phyloP scores from a whole-genome alignment of 2,113 vertebrate species.

The Sturnus vulgaris region DNA sequence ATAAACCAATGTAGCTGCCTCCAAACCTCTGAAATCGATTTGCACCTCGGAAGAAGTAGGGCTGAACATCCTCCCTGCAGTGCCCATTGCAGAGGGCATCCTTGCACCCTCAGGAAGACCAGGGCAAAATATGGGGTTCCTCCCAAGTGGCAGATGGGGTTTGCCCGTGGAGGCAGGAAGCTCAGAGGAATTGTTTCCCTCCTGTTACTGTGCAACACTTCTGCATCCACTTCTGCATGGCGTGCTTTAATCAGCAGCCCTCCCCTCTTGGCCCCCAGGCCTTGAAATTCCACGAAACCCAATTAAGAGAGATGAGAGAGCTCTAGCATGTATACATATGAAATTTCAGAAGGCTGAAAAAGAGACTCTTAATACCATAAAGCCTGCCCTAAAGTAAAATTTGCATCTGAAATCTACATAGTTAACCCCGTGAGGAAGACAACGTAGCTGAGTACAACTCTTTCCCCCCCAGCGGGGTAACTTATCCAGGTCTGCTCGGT shows the following conservation, averaged over 20 bases:
- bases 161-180: background rate
- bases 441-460: background rate
- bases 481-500: background rate
- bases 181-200: background rate
- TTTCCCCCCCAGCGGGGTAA: background rate
- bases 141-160: background rate
- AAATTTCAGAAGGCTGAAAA: slow-evolving; percentile 48
- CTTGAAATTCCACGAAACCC: slow-evolving; percentile 52
- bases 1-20: background rate
- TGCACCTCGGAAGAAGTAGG: fast-evolving
- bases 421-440: slow-evolving; percentile 35
- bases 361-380: slow-evolving; percentile 37
- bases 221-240: background rate
- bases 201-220: slow-evolving; percentile 2
- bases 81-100: background rate
- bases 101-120: background rate
- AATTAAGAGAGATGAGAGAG: slow-evolving; percentile 50
- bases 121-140: background rate
- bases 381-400: slow-evolving; percentile 50
- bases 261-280: slow-evolving; percentile 23
- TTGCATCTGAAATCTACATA: slow-evolving; percentile 45
- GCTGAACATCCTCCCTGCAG: fast-evolving
- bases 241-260: slow-evolving; percentile 24
- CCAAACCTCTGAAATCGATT: background rate
- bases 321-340: slow-evolving; percentile 16